Evolutionary conservation across 2,888 invertebrate genomes (phyloP), one percentile per base, ranked within the genome.

Genomic region (Monoplex corrugatus): DNA sequence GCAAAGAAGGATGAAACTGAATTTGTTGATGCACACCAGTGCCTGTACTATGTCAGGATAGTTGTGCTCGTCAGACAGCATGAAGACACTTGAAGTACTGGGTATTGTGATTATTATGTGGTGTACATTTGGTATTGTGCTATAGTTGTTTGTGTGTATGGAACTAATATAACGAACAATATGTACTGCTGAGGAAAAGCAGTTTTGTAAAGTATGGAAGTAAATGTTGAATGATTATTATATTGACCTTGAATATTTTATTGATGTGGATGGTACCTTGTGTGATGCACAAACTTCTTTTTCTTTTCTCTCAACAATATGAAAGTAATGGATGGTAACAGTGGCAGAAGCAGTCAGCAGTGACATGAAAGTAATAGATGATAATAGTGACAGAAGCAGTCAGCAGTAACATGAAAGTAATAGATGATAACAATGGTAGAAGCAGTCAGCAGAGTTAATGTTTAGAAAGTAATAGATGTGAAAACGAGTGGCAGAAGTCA

Each of bases 91-190:
- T 50, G 16, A 13, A 8, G 8, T 50, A 43, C 10, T 80, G 43
- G 78, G 32, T 80, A 80, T 80, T 80, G 78, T 80, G 78, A 80
- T 80, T 80, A 43, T 80, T 23, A 80, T 43, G 43, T 80, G 43
- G 40, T 43, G 78, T 80, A 80, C 78, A 80, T 43, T 80, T 40
- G 28, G 43, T 80, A 80, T 80, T 80, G 78, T 80, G 23, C 23
- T 43, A 43, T 28, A 43, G 78, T 80, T 80, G 78, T 68, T 68
- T 23, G 38, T 80, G 32, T 23, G 43, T 80, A 40, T 80, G 78
- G 23, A 40, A 43, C 78, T 80, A 80, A 43, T 80, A 80, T 10
- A 75, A 38, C 10, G 35, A 6, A 35, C 38, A 75, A 75, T 13
- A 75, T 43, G 19, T 43, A 40, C 16, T 40, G 40, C 40, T 80